phyloP scores from a whole-genome alignment of 2,888 invertebrate species.

The Scaptomyza polygonia region DNA sequence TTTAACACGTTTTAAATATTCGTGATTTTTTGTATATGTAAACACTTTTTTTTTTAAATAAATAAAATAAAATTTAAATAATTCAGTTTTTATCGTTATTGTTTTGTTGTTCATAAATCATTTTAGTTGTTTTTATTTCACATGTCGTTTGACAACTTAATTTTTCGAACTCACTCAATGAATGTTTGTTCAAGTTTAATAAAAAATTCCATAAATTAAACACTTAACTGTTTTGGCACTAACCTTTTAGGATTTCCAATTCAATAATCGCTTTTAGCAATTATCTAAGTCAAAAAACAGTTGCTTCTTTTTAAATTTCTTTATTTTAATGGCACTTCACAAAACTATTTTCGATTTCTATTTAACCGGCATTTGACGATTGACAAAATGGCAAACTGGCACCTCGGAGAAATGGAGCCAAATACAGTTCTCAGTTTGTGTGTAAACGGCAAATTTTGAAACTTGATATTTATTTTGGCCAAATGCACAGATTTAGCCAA shows the following conservation, averaged over 20 bases:
- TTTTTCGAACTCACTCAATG: too few relatives aligned
- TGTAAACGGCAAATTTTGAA: constrained; percentile 60
- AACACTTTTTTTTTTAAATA: not conserved
- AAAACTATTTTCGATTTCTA: constrained; percentile 30
- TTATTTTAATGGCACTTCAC: constrained; percentile 30
- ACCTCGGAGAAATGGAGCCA: constrained; percentile 12
- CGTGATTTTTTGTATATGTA: not conserved
- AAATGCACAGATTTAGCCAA: constrained; percentile 61
- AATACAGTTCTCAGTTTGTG: constrained; percentile 34
- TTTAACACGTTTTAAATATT: not conserved
- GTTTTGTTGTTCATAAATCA: constrained; percentile 7
- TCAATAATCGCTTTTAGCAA: constrained; percentile 22
- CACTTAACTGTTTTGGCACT: constrained; percentile 22
- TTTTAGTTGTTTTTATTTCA: not conserved
- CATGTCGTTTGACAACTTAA: not conserved
- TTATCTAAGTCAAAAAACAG: constrained; percentile 15
- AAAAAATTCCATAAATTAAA: constrained; percentile 3
- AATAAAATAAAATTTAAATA: not conserved
- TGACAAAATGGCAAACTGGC: constrained; percentile 25
- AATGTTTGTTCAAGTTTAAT: not conserved
- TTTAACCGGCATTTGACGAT: constrained; percentile 46
- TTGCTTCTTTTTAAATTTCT: constrained; percentile 14
- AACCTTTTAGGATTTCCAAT: constrained; percentile 49
- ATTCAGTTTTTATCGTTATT: not conserved
- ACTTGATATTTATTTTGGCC: constrained; percentile 60